Percentiles rank a stretch among this genome's conserved stretches.
phyloP scores from a whole-genome alignment of 2,888 invertebrate genomes.

The Ochropleura leucogaster region DNA sequence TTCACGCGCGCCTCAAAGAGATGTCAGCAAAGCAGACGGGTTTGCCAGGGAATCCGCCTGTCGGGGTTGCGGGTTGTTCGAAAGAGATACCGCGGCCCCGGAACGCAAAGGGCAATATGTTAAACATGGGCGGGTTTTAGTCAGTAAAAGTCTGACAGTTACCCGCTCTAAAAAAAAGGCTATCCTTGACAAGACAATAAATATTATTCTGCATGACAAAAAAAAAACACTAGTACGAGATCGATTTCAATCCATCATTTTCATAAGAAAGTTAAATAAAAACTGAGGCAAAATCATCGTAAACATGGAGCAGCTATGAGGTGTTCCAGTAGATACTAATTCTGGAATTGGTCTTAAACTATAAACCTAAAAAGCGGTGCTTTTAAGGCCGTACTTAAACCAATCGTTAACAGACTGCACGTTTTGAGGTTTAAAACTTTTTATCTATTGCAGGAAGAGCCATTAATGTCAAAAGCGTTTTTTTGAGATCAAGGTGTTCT shows the following conservation, averaged over 20 bases:
- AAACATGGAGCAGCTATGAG: background rate
- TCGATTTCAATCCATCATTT: background rate
- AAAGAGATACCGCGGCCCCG: too few species aligned
- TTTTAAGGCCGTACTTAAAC: slow-evolving; percentile 25
- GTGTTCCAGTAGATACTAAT: slow-evolving; percentile 17
- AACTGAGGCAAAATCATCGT: background rate
- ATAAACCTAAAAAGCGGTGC: slow-evolving; percentile 31
- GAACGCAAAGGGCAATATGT: too few species aligned
- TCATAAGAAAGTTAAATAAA: background rate
- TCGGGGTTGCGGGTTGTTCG: too few species aligned
- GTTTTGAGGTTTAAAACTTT: slow-evolving; percentile 25
- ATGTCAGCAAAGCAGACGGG: too few species aligned
- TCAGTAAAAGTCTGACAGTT: too few species aligned
- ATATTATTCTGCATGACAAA: background rate
- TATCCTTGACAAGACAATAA: slow-evolving; percentile 13
- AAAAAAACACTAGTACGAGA: background rate
- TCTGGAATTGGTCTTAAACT: slow-evolving; percentile 12
- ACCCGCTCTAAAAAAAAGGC: too few species aligned
- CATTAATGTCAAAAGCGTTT: background rate
- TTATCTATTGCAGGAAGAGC: slow-evolving; percentile 27
- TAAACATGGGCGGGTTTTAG: too few species aligned
- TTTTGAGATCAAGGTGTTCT: slow-evolving; percentile 7
- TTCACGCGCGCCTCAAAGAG: too few species aligned
- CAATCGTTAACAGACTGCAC: slow-evolving; percentile 22
- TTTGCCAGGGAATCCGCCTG: too few species aligned